Base-by-base conservation (phyloP, 2,888 invertebrate genomes). In the Pegoplata infirma region DNA sequence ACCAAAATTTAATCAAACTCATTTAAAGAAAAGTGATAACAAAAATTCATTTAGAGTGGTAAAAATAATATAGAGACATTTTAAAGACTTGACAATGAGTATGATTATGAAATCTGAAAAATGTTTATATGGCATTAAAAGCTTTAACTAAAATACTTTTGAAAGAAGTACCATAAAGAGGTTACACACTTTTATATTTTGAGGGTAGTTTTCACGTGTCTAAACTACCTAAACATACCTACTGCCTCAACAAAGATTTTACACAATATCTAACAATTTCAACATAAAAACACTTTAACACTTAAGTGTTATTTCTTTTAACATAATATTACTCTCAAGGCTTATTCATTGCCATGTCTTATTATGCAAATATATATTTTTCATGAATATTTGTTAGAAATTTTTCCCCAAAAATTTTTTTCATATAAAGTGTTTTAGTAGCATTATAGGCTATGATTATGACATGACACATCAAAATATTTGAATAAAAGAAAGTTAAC, bases 131-230 rank as follows among this genome's bases (percentile, higher is more conserved):
- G 63, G 5, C n/a, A 17, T 63, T 49, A 63, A 49, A 63, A 49
- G 63, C 49, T 49, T 63, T 49, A 47, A 47, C 14, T 46, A 14
- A 46, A 46, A 46, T 6, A n/a, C n/a, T n/a, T n/a, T n/a, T n/a
- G n/a, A n/a, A n/a, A n/a, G n/a, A n/a, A n/a, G n/a, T n/a, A n/a
- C n/a, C n/a, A n/a, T n/a, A 25, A 7, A 32, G 14, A 17, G 8
- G 40, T 21, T 47, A 25, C 6, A 23, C 23, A 3, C 23, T 5
- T 32, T 32, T 32, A 10, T 32, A 8, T 5, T 36, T 21, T 23
- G 7, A 28, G 32, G 21, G n/a, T n/a, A n/a, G n/a, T 25, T 51
- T 59, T 59, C 59, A 69, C 67, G 59, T 69, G 69, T 28, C 69
- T 23, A 6, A 58, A 59, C 51, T 59, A 25, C 59, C 59, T 59